Base-by-base conservation (phyloP, 2,113 vertebrate species). In the Brachionichthys hirsutus region DNA sequence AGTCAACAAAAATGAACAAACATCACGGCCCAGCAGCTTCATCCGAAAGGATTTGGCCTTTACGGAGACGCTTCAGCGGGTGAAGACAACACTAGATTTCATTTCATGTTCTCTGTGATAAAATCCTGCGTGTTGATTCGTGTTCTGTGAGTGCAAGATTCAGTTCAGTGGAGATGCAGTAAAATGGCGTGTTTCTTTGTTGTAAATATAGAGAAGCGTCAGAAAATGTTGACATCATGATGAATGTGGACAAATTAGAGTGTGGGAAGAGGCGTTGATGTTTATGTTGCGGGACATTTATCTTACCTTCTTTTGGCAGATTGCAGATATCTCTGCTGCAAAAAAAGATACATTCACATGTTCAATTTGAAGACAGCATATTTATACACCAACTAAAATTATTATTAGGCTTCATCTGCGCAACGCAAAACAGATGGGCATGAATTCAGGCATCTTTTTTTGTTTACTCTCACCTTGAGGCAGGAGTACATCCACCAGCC, bases 221-320 rank as follows among this genome's bases (percentile, higher is more conserved):
- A 4, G 10, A 36, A 4, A 42, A 6, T 14, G 2, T 46, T 64
- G 6, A 43, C 15, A 42, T 36, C 16, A 41, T 45, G 11, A 87
- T 83, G 84, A 75, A 82, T 42, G 85, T 85, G 12, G 82, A 84
- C 54, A 49, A 76, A 64, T 41, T 18, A 58, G n/a, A 60, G 16
- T 44, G 48, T 17, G 41, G 36, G 54, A 22, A 59, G 30, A 13
- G 2, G 46, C 68, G 90, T 75, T 74, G 36, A 86, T 80, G 64
- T 54, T 82, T 71, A 91, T 54, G 84, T 73, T 38, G 65, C 73
- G 88, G 54, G 69, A 55, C n/a, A 30, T 75, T 79, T 59, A 44
- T 87, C 94, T 95, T 95, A 99, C 97, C 96, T 99, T 99, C 90
- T 99, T 99, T 90, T 99, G 97, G 92, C 97, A 99, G 91, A 99